These are phyloP conservation scores for Monochamus alternatus DNA, from an alignment of 2,888 invertebrate species.

Conservation along the genomic window DNA sequence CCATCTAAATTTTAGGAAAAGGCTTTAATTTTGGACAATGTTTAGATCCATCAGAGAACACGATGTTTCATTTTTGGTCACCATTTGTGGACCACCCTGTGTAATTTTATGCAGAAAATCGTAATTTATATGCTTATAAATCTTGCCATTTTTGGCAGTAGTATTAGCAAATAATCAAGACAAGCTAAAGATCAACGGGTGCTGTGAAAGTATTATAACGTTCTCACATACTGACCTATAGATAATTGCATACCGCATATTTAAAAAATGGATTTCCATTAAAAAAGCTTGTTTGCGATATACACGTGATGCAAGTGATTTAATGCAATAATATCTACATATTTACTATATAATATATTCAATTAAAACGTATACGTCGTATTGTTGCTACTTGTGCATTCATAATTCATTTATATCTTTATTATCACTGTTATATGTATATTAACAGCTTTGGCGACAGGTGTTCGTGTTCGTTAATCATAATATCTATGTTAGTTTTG, in stretches of 20 bases:
- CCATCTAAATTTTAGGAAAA: no score
- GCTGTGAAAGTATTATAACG: background rate
- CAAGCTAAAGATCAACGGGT: background rate
- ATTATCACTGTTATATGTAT: background rate
- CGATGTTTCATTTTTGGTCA: no score
- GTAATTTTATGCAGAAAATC: no score
- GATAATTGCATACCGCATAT: background rate
- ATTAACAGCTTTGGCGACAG: background rate
- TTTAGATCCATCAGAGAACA: no score
- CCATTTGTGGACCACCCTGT: no score
- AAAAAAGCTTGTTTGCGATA: background rate
- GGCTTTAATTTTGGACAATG: no score
- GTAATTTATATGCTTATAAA: background rate
- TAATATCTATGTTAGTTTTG: background rate
- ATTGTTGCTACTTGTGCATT: background rate
- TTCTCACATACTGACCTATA: background rate
- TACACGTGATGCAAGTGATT: background rate
- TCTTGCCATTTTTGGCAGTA: background rate
- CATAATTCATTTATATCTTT: background rate
- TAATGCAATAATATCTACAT: background rate
- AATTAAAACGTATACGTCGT: background rate
- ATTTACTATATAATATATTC: background rate
- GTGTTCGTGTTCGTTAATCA: background rate
- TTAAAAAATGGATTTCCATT: background rate
- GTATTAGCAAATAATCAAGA: background rate